Conservation (phyloP, 2,888 invertebrate species). For the Lysandra coridon region DNA sequence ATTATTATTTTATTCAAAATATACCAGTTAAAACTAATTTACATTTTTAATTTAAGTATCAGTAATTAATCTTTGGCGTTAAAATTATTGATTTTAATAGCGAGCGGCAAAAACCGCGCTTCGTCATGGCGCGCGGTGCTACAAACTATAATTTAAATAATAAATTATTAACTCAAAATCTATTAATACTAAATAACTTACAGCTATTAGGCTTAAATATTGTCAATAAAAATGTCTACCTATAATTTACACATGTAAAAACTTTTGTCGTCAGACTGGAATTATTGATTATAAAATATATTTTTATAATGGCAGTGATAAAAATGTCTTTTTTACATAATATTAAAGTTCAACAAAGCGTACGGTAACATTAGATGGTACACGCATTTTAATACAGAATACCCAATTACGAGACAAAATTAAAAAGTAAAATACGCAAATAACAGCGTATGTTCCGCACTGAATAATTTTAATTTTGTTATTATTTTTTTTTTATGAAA, state of each 20-base stretch:
- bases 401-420: neutral
- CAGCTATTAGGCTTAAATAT: neutral
- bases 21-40: conserved; percentile 11
- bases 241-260: neutral
- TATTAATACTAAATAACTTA: neutral
- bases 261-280: neutral
- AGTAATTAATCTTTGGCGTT: conserved; percentile 43
- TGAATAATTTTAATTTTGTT: neutral
- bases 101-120: conserved; percentile 15
- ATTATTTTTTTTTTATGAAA: too few species aligned
- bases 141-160: neutral
- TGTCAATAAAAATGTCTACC: neutral
- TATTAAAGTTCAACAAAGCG: neutral
- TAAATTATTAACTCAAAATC: conserved; percentile 1
- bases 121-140: neutral
- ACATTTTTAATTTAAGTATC: conserved; percentile 32
- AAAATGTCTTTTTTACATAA: neutral
- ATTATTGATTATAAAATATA: neutral
- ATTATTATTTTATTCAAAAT: conserved; percentile 20
- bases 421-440: neutral
- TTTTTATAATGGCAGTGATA: neutral
- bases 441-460: neutral
- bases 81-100: conserved; percentile 33
- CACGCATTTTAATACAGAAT: too few species aligned
- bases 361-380: neutral